phyloP scores from a whole-genome alignment of 2,113 vertebrate species.

The Hippopotamus amphibius region DNA sequence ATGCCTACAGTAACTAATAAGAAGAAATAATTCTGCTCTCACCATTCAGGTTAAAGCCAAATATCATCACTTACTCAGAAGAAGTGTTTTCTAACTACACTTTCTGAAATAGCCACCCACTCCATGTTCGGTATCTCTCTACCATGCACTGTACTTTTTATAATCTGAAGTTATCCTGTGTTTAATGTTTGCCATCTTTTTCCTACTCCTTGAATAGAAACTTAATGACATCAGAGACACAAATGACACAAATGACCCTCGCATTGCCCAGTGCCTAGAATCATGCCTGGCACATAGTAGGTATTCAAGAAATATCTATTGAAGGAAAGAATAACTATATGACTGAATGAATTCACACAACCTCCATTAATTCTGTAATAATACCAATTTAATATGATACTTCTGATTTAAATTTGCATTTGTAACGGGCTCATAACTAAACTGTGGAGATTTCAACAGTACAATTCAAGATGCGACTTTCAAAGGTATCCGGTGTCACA shows the following conservation, averaged over 20 bases:
- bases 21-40: background rate
- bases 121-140: background rate
- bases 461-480: background rate
- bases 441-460: background rate
- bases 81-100: background rate
- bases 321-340: background rate
- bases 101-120: background rate
- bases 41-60: background rate
- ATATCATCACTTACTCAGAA: background rate
- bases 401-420: background rate
- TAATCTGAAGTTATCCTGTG: background rate
- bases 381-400: background rate
- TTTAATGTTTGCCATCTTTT: background rate
- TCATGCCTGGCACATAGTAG: background rate
- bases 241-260: background rate
- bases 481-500: background rate
- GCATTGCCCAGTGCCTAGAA: background rate
- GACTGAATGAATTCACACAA: background rate
- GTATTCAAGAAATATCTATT: background rate
- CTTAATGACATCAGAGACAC: background rate
- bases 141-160: background rate
- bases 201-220: background rate
- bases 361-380: background rate
- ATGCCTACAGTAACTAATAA: background rate
- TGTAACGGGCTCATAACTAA: background rate